Evolutionary conservation across 2,113 vertebrate species (phyloP).

Genomic region (Pelodiscus sinensis): DNA sequence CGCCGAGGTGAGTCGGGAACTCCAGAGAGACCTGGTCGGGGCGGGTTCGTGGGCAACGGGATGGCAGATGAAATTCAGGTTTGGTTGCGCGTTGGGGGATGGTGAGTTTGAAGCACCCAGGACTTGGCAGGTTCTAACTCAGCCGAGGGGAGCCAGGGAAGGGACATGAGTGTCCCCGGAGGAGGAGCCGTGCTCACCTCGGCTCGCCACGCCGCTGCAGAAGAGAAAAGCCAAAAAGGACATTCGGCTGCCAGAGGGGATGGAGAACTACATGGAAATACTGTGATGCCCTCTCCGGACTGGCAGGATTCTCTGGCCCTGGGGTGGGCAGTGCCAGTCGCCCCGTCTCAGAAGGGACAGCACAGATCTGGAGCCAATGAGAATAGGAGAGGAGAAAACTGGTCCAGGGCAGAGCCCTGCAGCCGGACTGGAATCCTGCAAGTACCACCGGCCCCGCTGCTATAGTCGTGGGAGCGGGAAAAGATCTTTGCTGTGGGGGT

Average conservation of each 20-base stretch:
- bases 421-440: too few species aligned
- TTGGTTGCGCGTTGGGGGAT: background rate
- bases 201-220: background rate
- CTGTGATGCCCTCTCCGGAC: background rate
- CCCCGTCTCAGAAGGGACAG: background rate
- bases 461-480: too few species aligned
- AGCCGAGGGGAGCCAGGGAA: background rate
- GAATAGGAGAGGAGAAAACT: background rate
- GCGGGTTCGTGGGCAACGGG: too few species aligned
- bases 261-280: too few species aligned
- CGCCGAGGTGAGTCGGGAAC: too few species aligned
- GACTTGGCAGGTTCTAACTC: background rate
- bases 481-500: too few species aligned
- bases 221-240: background rate
- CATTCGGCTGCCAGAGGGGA: background rate
- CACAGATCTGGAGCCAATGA: background rate
- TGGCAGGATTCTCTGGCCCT: background rate
- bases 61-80: too few species aligned
- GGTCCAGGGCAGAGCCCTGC: too few species aligned
- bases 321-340: rapidly evolving
- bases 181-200: background rate
- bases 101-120: too few species aligned
- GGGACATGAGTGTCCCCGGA: background rate
- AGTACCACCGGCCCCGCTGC: too few species aligned
- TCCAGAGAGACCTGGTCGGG: too few species aligned